Evolutionary conservation across 2,888 invertebrate genomes (phyloP).

Genomic region (Agrochola macilenta): DNA sequence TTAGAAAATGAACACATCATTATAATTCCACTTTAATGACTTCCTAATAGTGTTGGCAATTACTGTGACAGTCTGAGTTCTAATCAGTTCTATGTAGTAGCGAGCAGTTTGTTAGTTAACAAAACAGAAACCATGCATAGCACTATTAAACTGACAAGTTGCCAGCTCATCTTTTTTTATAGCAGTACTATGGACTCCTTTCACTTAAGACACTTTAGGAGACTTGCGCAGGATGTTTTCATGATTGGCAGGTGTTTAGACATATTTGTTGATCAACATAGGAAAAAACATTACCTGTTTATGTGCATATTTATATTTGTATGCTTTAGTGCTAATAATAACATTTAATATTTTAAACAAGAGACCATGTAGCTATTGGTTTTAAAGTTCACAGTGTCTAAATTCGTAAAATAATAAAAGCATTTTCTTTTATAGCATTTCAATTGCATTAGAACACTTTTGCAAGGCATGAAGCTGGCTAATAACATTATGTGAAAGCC

Average conservation of each 20-base stretch:
- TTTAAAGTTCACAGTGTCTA: not conserved
- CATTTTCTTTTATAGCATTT: not conserved
- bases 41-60: not conserved
- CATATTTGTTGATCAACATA: slow-evolving; percentile 5
- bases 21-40: not conserved
- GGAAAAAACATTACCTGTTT: not conserved
- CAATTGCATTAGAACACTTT: not conserved
- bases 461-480: slow-evolving; percentile 8
- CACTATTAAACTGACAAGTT: slow-evolving; percentile 22
- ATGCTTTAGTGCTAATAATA: not conserved
- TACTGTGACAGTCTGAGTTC: not conserved
- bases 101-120: not conserved
- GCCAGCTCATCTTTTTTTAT: slow-evolving; percentile 58
- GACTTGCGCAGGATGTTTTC: not conserved
- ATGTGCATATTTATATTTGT: not conserved
- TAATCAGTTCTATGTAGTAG: not conserved
- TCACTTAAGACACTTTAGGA: slow-evolving; percentile 6
- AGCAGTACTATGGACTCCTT: slow-evolving; percentile 28
- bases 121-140: slow-evolving; percentile 13
- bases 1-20: not conserved
- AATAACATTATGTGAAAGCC: slow-evolving; percentile 52
- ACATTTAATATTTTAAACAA: not conserved
- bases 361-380: not conserved
- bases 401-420: not conserved
- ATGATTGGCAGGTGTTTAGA: not conserved